A percentile compares a stretch with the other conserved stretches of the same genome.
Conservation (phyloP, 2,113 vertebrate genomes). For the Eulemur rufifrons region DNA sequence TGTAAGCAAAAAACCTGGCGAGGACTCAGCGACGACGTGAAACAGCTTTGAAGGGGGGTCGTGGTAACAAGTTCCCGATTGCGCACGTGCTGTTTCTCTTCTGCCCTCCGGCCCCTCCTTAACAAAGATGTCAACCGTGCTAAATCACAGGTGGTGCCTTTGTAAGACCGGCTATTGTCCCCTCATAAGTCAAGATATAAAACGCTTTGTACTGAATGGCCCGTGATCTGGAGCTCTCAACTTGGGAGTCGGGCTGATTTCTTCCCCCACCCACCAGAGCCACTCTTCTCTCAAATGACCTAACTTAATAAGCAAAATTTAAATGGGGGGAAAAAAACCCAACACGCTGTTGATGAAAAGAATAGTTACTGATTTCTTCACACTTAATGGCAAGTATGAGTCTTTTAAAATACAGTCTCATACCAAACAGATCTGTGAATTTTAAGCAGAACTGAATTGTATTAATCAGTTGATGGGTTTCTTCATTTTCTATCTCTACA, state of each 20-base stretch:
- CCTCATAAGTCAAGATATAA: constrained; percentile 66
- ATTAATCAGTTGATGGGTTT: constrained; percentile 58
- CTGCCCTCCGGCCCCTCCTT: constrained; percentile 8
- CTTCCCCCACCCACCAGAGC: constrained; percentile 22
- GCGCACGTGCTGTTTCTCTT: constrained; percentile 48
- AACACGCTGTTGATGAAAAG: constrained; percentile 73
- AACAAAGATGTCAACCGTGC: constrained; percentile 69
- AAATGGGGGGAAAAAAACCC: background rate
- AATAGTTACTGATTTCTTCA: constrained; percentile 80
- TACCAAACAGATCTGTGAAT: constrained; percentile 50
- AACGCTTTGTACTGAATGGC: constrained; percentile 49
- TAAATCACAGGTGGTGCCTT: constrained; percentile 72
- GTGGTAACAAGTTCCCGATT: background rate
- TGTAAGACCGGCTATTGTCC: constrained; percentile 59
- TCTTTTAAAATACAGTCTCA: constrained; percentile 73
- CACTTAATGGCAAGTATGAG: constrained; percentile 74
- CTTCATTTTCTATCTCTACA: constrained; percentile 57
- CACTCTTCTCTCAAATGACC: constrained; percentile 61
- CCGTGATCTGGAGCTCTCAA: constrained; percentile 43
- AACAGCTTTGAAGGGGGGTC: background rate
- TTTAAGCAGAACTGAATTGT: constrained; percentile 69
- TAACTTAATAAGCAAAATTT: constrained; percentile 74
- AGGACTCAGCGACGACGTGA: background rate
- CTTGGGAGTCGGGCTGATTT: constrained; percentile 54
- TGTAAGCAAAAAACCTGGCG: background rate